Evolutionary conservation across 1,140 invertebrate genomes (phyloP), one percentile per base, ranked within the genome.

Genomic region (Cephus cinctus): DNA sequence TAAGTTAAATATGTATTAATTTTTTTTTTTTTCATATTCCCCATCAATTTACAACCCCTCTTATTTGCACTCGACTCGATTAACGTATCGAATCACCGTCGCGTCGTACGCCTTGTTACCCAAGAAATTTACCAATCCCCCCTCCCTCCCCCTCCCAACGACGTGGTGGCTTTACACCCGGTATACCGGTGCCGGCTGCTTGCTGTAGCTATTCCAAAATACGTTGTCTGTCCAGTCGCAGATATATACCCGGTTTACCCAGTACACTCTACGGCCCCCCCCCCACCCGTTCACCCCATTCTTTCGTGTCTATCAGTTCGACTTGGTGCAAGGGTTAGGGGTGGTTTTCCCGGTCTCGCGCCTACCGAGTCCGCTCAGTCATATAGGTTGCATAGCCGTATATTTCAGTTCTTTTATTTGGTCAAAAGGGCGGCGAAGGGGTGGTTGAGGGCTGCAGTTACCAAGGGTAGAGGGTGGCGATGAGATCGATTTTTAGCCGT

Each of bases 191-290:
- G 6, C 25, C n/a, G 6, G 25, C n/a, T 8, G 25, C 25, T 6
- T 27, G 25, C 6, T 6, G 6, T 27, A 27, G 25, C 25, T 27
- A n/a, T n/a, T 59, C 54, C 63, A 67, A 69, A 72, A 70, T 66
- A 61, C 65, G 65, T 59, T 59, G 56, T 56, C 65, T 71, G 64
- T 67, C 69, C 69, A 71, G 70, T 71, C 70, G 67, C 65, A 68
- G 67, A 69, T 69, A 71, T 69, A 65, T 39, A 23, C 14, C 34
- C 20, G 6, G 22, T 27, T 38, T 50, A 32, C 31, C 50, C 46
- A 43, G 48, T 47, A 35, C 46, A 48, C 47, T 35, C 32, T 16
- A 18, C 34, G 49, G 11, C 31, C 51, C 50, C 22, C 27, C 39
- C 19, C 25, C 15, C 44, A 8, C 31, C 30, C 12, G 8, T 22